Conservation (phyloP, 2,113 vertebrate species). For the Silurus asotus region DNA sequence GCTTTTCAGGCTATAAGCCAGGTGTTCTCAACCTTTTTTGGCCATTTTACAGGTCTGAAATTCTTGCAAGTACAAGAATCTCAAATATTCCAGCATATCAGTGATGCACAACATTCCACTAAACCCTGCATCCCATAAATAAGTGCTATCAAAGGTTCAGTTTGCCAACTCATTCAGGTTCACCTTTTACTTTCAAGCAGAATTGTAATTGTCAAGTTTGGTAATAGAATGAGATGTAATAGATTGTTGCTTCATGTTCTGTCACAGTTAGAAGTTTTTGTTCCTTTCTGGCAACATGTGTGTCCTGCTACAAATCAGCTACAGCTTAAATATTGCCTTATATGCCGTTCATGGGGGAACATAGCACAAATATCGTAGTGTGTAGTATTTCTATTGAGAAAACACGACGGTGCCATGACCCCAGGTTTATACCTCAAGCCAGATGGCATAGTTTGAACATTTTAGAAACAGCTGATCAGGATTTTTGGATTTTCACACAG, state of each 20-base stretch:
- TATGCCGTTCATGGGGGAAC: neutral
- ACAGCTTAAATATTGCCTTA: neutral
- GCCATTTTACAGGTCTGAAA: neutral
- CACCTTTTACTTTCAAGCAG: neutral
- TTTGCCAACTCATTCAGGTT: neutral
- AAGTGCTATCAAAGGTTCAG: neutral
- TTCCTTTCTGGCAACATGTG: neutral
- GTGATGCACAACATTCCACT: no score
- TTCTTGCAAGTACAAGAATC: neutral
- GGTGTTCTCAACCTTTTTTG: neutral
- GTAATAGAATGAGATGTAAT: neutral
- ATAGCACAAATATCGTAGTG: neutral
- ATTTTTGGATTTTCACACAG: neutral
- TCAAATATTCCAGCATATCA: neutral
- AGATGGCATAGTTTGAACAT: neutral
- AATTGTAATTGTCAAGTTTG: neutral
- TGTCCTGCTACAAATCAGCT: neutral
- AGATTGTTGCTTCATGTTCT: neutral
- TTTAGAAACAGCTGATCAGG: neutral
- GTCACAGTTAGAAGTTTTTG: neutral
- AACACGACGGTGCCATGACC: neutral
- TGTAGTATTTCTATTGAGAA: neutral
- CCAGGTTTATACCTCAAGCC: neutral
- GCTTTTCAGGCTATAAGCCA: neutral
- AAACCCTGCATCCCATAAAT: no score